A percentile compares a stretch with the other conserved stretches of the same genome.
phyloP scores from a whole-genome alignment of 2,888 invertebrate species.

The Pasiphila rectangulata region DNA sequence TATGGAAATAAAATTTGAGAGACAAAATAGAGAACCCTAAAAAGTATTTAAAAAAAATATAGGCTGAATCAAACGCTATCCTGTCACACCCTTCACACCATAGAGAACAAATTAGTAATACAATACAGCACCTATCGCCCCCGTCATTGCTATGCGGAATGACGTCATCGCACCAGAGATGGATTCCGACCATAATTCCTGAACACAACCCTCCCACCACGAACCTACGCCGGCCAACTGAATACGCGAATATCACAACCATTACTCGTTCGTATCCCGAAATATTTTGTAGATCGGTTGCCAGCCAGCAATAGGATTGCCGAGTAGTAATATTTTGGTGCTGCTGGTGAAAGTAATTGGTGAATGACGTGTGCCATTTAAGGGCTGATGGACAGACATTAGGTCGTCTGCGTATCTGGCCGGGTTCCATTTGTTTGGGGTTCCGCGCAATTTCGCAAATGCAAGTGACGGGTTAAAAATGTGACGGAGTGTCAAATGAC shows the following conservation, averaged over 20 bases:
- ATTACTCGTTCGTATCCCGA: constrained; percentile 35
- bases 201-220: constrained; percentile 54
- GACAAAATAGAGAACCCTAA: no score
- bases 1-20: no score
- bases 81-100: constrained; percentile 58
- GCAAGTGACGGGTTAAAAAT: constrained; percentile 63
- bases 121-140: constrained; percentile 54
- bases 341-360: constrained; percentile 52
- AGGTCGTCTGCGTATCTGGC: constrained; percentile 72
- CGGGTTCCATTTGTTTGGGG: constrained; percentile 69
- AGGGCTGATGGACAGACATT: constrained; percentile 76
- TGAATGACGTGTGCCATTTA: constrained; percentile 77
- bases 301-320: constrained; percentile 41
- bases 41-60: no score
- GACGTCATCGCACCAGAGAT: constrained; percentile 76
- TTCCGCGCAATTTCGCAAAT: constrained; percentile 70
- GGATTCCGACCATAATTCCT: constrained; percentile 76
- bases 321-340: constrained; percentile 11
- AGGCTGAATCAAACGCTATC: not conserved
- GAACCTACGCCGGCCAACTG: constrained; percentile 5
- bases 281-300: not conserved
- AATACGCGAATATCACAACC: constrained; percentile 32
- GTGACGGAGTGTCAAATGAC: constrained; percentile 60
- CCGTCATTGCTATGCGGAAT: constrained; percentile 73
- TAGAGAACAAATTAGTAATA: constrained; percentile 3